Percentiles rank a stretch among this genome's conserved stretches.
Conservation (phyloP, 2,888 invertebrate species). For the Trisateles emortualis region DNA sequence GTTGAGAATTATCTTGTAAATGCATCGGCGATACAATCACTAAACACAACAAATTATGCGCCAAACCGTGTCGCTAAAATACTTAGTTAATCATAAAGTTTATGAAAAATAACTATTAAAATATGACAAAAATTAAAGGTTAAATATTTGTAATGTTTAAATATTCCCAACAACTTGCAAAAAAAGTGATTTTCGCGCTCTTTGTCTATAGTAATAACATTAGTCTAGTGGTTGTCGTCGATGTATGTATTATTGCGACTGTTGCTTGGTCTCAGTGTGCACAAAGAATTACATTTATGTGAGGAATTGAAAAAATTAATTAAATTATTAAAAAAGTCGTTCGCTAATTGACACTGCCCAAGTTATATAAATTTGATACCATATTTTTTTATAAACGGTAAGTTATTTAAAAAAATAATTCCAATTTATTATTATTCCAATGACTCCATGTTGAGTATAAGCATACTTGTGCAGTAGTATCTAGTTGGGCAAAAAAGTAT, state of each 20-base stretch:
- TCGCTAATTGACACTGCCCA: slow-evolving; percentile 68
- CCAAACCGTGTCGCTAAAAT: too few species aligned
- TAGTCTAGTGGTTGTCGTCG: too few species aligned
- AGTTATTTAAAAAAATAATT: slow-evolving; percentile 51
- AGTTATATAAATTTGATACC: slow-evolving; percentile 56
- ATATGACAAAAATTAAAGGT: too few species aligned
- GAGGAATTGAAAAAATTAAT: slow-evolving; percentile 68
- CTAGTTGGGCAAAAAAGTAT: slow-evolving; percentile 44
- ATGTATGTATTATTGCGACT: slow-evolving; percentile 41
- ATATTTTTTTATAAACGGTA: slow-evolving; percentile 65
- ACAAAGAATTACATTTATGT: slow-evolving; percentile 60
- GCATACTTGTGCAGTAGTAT: slow-evolving; percentile 52
- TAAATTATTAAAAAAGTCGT: slow-evolving; percentile 46
- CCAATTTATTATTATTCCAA: slow-evolving; percentile 59
- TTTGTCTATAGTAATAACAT: too few species aligned
- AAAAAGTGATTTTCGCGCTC: too few species aligned
- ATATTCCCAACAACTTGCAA: too few species aligned
- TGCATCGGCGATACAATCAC: too few species aligned
- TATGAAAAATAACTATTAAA: too few species aligned
- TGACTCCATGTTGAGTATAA: slow-evolving; percentile 72
- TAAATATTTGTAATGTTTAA: too few species aligned
- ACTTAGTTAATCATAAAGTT: too few species aligned
- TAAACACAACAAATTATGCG: too few species aligned
- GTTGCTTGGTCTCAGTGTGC: slow-evolving; percentile 41
- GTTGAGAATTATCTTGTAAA: slow-evolving; percentile 30